phyloP scores from a whole-genome alignment of 1,140 invertebrate species.

The Scaptodrosophila lebanonensis region DNA sequence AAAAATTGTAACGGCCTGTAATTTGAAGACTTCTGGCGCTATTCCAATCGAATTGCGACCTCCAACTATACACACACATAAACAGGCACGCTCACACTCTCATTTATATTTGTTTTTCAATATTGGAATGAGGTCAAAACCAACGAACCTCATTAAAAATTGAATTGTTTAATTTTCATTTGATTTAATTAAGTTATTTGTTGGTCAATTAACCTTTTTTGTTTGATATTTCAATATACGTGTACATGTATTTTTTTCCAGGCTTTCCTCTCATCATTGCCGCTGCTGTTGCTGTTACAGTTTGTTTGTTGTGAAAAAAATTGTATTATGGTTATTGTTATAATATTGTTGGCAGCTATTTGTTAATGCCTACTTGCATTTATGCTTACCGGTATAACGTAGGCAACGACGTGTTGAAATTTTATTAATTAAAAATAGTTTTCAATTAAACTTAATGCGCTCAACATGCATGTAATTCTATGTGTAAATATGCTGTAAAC shows the following conservation, averaged over 20 bases:
- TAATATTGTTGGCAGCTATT: slow-evolving; percentile 17
- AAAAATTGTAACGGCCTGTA: too few species aligned
- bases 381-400: slow-evolving; percentile 39
- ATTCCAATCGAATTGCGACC: too few species aligned
- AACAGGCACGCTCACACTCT: too few species aligned
- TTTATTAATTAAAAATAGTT: slow-evolving; percentile 74
- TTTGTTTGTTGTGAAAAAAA: slow-evolving; percentile 55
- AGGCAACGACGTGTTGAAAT: slow-evolving; percentile 51
- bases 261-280: neutral
- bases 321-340: slow-evolving; percentile 52
- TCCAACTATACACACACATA: too few species aligned
- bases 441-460: slow-evolving; percentile 70
- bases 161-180: slow-evolving; percentile 73
- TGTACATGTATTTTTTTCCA: slow-evolving; percentile 15
- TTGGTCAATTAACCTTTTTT: slow-evolving; percentile 73
- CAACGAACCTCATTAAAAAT: slow-evolving; percentile 68
- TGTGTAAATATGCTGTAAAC: slow-evolving; percentile 48
- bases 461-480: slow-evolving; percentile 69
- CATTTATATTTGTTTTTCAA: slow-evolving; percentile 38
- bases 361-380: slow-evolving; percentile 55
- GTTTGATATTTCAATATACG: slow-evolving; percentile 62
- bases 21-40: too few species aligned
- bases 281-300: slow-evolving; percentile 11
- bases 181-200: slow-evolving; percentile 74
- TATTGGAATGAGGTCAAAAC: slow-evolving; percentile 64